These are phyloP conservation scores for Heliocidaris erythrogramma DNA, from an alignment of 35 echinoderm and acorn worm genomes.

Conservation along the genomic window DNA sequence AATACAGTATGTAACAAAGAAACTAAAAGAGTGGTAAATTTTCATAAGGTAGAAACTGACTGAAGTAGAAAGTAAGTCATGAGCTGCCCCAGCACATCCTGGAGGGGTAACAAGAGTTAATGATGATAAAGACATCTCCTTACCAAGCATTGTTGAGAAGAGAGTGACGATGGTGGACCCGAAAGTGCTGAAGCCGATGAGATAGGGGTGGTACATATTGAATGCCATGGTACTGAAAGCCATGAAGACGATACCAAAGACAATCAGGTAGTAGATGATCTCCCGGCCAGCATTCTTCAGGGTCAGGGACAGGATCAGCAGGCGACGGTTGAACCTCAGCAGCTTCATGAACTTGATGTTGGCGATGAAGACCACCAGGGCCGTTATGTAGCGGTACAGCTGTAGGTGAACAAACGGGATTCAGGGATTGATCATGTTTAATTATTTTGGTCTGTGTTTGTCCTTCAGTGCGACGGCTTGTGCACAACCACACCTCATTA, in stretches of 20 bases:
- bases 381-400: conserved; percentile 69
- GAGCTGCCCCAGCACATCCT: background rate
- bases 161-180: conserved; percentile 82
- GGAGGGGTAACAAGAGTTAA: background rate
- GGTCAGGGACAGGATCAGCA: conserved; percentile 77
- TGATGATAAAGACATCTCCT: conserved; percentile 5
- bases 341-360: conserved; percentile 88
- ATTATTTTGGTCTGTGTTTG: no score
- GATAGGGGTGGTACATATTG: conserved; percentile 54
- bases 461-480: no score
- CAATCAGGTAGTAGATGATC: conserved; percentile 70
- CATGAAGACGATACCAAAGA: conserved; percentile 92
- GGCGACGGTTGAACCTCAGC: conserved; percentile 84
- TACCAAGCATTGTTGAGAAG: conserved; percentile 92
- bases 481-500: no score
- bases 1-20: no score
- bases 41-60: background rate
- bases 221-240: conserved; percentile 66
- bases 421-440: no score
- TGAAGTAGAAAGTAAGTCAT: background rate
- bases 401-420: background rate
- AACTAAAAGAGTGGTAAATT: background rate
- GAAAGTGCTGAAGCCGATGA: conserved; percentile 74
- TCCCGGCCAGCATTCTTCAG: conserved; percentile 64
- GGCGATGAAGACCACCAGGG: conserved; percentile 77